A percentile compares a stretch with the other conserved stretches of the same genome.
phyloP scores from a whole-genome alignment of 2,113 vertebrate genomes.

The Rhipidura dahli region DNA sequence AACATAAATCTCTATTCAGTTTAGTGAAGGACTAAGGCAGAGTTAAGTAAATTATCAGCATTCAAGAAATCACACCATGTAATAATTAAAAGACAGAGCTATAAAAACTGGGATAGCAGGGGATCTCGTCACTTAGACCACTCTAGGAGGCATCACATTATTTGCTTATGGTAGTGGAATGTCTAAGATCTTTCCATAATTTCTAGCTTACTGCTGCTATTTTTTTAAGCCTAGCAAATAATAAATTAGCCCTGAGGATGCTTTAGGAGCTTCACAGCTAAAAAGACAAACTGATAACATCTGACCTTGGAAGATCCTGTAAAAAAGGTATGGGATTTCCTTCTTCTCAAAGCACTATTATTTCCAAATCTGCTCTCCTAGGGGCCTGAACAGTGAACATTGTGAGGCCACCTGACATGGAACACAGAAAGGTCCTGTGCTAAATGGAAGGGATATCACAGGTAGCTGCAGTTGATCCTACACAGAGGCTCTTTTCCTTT shows the following conservation, averaged over 20 bases:
- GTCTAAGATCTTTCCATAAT: background rate
- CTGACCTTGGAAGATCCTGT: background rate
- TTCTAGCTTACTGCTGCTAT: background rate
- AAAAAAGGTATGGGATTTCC: background rate
- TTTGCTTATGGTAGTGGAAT: background rate
- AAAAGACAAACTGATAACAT: background rate
- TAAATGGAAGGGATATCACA: background rate
- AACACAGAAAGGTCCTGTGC: background rate
- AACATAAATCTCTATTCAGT: background rate
- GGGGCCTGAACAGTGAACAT: background rate
- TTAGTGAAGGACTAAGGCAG: background rate
- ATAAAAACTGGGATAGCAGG: background rate
- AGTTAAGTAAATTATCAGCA: background rate
- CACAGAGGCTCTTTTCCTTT: background rate
- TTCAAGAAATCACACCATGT: background rate
- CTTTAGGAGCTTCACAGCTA: background rate
- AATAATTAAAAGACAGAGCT: background rate
- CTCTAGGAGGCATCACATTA: background rate
- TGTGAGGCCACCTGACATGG: fast-evolving
- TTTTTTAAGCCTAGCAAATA: background rate
- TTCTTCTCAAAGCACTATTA: background rate
- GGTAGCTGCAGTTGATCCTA: background rate
- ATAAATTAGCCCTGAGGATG: background rate
- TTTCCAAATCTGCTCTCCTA: background rate
- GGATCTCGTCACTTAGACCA: background rate